Evolutionary conservation across 2,113 vertebrate genomes (phyloP), one percentile per base, ranked within the genome.

Genomic region (Jacana jacana): DNA sequence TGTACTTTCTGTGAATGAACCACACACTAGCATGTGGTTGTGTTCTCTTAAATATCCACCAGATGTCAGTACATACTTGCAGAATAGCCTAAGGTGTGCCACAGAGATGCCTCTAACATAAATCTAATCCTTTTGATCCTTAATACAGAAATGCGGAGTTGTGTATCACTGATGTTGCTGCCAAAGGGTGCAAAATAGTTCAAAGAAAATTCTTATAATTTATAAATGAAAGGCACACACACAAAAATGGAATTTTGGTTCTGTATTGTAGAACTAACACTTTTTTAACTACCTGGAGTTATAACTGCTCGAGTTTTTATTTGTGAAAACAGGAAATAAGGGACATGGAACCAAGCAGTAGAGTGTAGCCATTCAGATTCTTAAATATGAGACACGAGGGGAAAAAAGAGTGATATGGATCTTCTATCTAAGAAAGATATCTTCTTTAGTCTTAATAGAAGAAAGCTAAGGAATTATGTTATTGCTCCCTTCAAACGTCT

Each of bases 21-120:
- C 30, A 30, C 31, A 33, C 7, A 17, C 6, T 17, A 48, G 1
- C 27, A 7, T 4, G 3, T 5, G 48, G 8, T 5, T 3, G 0
- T 15, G 75, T 75, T 31, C 3, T 0, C 8, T 35, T 48, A 33
- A 80, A 35, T 0, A 7, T 28, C 95, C 96, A 97, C 95, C 90
- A 97, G 96, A 88, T 97, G 96, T 93, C 96, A 97, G 93, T 17
- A 58, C 39, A 40, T 31, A 20, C 88, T 71, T 78, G 60, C 42
- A 78, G 24, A 93, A 94, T 19, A 1, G 0, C 12, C 3, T 9
- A 35, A 17, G 1, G 8, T 25, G 4, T 4, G 16, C 4, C 1
- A 4, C 14, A 46, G 10, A 30, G 30, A 4, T 0, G 5, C 11
- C 35, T 52, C 51, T 27, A 24, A 31, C 11, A 19, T 13, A 66